A percentile compares a stretch with the other conserved stretches of the same genome.
phyloP scores from a whole-genome alignment of 2,797 vertebrate genomes.

The Chelon labrosus region DNA sequence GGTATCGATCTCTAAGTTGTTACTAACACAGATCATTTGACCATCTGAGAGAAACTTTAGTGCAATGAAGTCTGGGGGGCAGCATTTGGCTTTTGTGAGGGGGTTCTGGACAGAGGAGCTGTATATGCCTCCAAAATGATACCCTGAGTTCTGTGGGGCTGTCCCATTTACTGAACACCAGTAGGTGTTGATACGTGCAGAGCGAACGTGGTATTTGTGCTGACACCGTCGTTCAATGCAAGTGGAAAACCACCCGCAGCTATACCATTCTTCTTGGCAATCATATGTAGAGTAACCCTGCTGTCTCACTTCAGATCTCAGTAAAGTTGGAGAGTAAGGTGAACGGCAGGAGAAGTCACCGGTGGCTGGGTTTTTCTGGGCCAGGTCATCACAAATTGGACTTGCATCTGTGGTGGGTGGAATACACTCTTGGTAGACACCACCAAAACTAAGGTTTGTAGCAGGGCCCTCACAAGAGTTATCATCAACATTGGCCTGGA shows the following conservation, averaged over 20 bases:
- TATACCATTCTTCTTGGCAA: slow-evolving; percentile 67
- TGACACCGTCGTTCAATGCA: slow-evolving; percentile 81
- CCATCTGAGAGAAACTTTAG: slow-evolving; percentile 85
- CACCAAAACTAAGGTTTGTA: slow-evolving; percentile 92
- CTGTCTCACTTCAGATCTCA: slow-evolving; percentile 84
- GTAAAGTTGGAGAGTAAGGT: slow-evolving; percentile 75
- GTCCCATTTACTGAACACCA: slow-evolving; percentile 83
- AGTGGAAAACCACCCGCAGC: slow-evolving; percentile 36
- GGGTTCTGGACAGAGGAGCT: slow-evolving; percentile 79
- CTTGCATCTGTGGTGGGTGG: slow-evolving; percentile 56
- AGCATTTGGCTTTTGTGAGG: slow-evolving; percentile 83
- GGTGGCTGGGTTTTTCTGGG: slow-evolving; percentile 88
- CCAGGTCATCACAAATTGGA: slow-evolving; percentile 81
- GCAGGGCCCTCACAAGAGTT: slow-evolving; percentile 85
- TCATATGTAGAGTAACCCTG: slow-evolving; percentile 85
- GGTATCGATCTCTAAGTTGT: slow-evolving; percentile 85
- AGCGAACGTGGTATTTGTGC: slow-evolving; percentile 84
- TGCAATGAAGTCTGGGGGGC: slow-evolving; percentile 82
- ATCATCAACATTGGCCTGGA: slow-evolving; percentile 90
- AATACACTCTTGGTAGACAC: slow-evolving; percentile 87
- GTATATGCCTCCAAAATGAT: slow-evolving; percentile 92
- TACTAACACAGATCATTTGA: slow-evolving; percentile 87
- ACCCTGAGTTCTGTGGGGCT: slow-evolving; percentile 77
- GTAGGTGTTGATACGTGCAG: slow-evolving; percentile 84
- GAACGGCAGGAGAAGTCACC: slow-evolving; percentile 85